Base-by-base conservation (phyloP, 2,888 invertebrate genomes). In the Meiosimyza platycephala region DNA sequence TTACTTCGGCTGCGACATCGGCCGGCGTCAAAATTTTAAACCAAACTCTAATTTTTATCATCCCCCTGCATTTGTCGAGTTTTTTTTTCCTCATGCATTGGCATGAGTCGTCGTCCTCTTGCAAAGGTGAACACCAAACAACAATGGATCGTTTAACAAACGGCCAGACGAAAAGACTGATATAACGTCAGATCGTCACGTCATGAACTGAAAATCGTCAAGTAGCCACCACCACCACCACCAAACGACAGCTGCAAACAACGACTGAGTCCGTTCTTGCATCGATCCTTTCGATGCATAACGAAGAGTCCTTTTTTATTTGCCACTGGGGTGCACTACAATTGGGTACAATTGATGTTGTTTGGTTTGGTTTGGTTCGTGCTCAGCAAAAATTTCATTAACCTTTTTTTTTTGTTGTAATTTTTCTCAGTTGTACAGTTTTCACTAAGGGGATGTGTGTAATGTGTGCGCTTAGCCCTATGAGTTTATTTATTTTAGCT, bases 181-280 rank as follows among this genome's bases (percentile, higher is more conserved):
- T 16, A 16, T 16, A 54, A 28, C 40, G 28, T 54, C 40, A 40
- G 40, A 40, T 40, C 40, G 40, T 15, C 51, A 60, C 60, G 60
- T 55, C 47, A 62, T n/a, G 40, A 40, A 40, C 40, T 40, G 40
- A 40, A 40, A 6, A 9, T 40, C 40, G 13, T 18, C 18, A 18
- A 54, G 15, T 4, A 6, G 12, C 59, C 15, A 13, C 40, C 47
- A 59, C 59, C 47, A 59, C 59, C 40, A 40, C 40, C 13, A 22
- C 13, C 33, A n/a, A 69, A 59, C 70, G 70, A 70, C 73, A 70
- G 73, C 73, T 73, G 73, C 64, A 59, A 60, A 54, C 60, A 60
- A 54, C 60, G 70, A 65, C 57, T 54, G 51, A 22, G 50, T 12
- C 50, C 12, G 59, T n/a, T 22, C 33, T 52, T 66, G 3, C 28